These are phyloP conservation scores for Leptopilina myrica DNA, from an alignment of 2,888 invertebrate species.

Conservation along the genomic window DNA sequence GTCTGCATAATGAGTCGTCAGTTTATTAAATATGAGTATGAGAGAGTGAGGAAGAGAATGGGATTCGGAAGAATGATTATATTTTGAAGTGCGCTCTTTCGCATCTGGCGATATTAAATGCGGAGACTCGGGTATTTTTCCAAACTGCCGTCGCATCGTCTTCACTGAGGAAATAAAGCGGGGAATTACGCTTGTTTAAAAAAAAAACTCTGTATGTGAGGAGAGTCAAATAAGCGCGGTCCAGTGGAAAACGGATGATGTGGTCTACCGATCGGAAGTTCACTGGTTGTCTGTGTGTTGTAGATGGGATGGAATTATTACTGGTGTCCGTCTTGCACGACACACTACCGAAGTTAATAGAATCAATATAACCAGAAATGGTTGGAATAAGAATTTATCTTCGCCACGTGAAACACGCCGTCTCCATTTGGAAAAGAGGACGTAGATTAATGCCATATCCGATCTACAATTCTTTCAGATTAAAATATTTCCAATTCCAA, in stretches of 20 bases:
- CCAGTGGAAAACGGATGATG: slow-evolving; percentile 6
- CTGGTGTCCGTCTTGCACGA: slow-evolving; percentile 31
- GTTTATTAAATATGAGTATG: no score
- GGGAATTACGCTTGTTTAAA: slow-evolving; percentile 30
- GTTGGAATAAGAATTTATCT: slow-evolving; percentile 23
- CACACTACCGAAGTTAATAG: slow-evolving; percentile 25
- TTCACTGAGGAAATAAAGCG: slow-evolving; percentile 13
- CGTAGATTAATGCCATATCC: slow-evolving; percentile 6
- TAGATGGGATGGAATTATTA: slow-evolving; percentile 23
- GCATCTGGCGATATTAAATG: background rate
- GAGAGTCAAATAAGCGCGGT: background rate
- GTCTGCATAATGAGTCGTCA: no score
- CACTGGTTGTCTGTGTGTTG: slow-evolving; percentile 12
- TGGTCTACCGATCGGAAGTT: slow-evolving; percentile 30
- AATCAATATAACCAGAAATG: slow-evolving; percentile 29
- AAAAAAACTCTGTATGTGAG: background rate
- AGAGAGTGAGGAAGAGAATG: no score
- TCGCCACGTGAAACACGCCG: background rate
- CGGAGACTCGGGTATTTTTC: slow-evolving; percentile 11
- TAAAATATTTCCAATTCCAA: slow-evolving; percentile 37
- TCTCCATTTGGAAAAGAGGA: slow-evolving; percentile 23
- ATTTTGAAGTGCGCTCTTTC: background rate
- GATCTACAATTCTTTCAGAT: slow-evolving; percentile 3
- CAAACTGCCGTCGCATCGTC: slow-evolving; percentile 10
- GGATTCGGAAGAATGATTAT: background rate